These are phyloP conservation scores for Porites evermanni DNA, from an alignment of 92 coral and sea anemone species.

Conservation along the genomic window DNA sequence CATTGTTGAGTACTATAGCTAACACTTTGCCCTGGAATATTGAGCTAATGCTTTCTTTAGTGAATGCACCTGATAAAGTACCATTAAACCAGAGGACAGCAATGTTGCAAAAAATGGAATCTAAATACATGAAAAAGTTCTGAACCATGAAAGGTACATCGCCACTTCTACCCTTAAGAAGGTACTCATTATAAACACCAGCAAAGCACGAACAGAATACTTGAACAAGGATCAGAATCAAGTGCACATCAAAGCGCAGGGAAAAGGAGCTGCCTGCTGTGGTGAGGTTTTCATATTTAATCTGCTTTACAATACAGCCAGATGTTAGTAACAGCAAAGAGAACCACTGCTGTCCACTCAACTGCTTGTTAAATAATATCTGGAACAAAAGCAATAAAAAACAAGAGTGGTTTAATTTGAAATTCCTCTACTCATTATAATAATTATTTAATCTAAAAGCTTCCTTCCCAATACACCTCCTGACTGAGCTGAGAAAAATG, in stretches of 20 bases:
- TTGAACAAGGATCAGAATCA: conserved; percentile 90
- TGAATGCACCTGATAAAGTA: conserved; percentile 75
- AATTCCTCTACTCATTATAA: too few relatives aligned
- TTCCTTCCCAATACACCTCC: too few relatives aligned
- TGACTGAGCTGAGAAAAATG: too few relatives aligned
- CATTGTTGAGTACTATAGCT: conserved; percentile 87
- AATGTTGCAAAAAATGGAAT: conserved; percentile 87
- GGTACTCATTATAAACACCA: conserved; percentile 98
- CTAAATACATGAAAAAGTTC: conserved; percentile 93
- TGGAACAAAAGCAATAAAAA: conserved; percentile 27
- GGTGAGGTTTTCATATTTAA: conserved; percentile 61
- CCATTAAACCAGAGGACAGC: conserved; percentile 79
- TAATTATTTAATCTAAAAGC: too few relatives aligned
- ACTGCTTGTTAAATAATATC: conserved; percentile 86
- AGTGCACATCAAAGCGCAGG: conserved; percentile 75
- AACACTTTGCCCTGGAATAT: conserved; percentile 77
- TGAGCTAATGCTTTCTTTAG: conserved; percentile 76
- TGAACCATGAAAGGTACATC: conserved; percentile 93
- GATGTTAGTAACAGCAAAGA: conserved; percentile 85
- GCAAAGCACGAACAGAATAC: conserved; percentile 98
- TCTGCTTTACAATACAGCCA: conserved; percentile 94
- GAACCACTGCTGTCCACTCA: conserved; percentile 89
- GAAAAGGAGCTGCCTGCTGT: conserved; percentile 64
- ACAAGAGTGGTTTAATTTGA: background rate
- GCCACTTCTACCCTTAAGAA: conserved; percentile 91